These are phyloP conservation scores for Arenaria interpres DNA, from an alignment of 2,113 vertebrate genomes.

Conservation along the genomic window DNA sequence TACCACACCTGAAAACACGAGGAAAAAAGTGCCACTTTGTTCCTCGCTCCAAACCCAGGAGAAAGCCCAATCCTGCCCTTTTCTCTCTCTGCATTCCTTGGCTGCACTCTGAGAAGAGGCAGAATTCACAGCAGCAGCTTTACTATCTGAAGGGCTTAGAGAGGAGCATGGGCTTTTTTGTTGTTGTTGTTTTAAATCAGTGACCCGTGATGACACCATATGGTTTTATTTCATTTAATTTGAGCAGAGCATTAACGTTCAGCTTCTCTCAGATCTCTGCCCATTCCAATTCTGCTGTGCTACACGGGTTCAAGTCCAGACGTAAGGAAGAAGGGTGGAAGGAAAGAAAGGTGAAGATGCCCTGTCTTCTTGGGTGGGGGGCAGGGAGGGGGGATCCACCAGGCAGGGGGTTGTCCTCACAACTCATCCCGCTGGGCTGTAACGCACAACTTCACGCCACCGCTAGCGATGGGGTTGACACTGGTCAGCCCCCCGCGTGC, in stretches of 20 bases:
- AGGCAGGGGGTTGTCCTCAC: neutral
- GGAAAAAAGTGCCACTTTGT: neutral
- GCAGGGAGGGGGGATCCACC: neutral
- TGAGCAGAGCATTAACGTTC: constrained; percentile 51
- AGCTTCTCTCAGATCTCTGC: constrained; percentile 38
- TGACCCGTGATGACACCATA: constrained; percentile 68
- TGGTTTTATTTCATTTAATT: constrained; percentile 70
- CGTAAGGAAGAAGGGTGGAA: neutral
- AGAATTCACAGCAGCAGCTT: constrained; percentile 30
- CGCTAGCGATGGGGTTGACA: neutral
- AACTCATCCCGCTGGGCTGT: neutral
- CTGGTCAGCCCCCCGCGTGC: rapidly evolving
- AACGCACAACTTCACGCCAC: neutral
- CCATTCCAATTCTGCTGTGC: neutral
- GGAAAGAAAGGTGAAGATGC: neutral
- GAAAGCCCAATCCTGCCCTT: neutral
- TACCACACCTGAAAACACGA: neutral
- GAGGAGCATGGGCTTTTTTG: constrained; percentile 24
- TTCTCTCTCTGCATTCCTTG: neutral
- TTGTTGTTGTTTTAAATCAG: constrained; percentile 62
- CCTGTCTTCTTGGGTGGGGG: neutral
- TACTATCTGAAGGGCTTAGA: constrained; percentile 45
- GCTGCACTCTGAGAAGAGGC: neutral
- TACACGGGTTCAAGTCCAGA: neutral
- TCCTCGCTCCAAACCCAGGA: neutral